Evolutionary conservation across 2,797 vertebrate genomes (phyloP), one percentile per base, ranked within the genome.

Genomic region (Macropodus opercularis): DNA sequence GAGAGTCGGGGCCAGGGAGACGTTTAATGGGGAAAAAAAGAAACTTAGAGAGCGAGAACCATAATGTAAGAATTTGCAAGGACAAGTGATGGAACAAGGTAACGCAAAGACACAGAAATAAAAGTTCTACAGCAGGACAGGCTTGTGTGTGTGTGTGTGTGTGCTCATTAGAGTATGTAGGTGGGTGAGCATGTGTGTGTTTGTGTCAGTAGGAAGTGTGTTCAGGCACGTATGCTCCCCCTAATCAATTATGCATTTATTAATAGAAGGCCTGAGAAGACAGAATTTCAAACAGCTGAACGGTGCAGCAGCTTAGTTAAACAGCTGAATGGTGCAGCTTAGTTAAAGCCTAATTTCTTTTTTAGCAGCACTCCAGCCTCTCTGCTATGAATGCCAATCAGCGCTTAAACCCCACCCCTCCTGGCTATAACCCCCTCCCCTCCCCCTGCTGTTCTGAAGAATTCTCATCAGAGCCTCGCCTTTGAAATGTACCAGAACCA

Each of bases 161-260:
- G 54, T 47, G 68, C 29, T 50, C 17, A 36, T 59, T 35, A 46
- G 39, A 62, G 55, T 41, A 32, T 31, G 51, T 49, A 38, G 46
- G 69, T 73, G 60, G 69, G 63, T 54, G 62, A 55, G 69, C 40
- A 53, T 77, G 77, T 74, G 78, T 81, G 75, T 83, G 77, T 77
- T 62, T 80, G 69, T 81, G 77, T 79, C 72, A 67, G 80, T 72
- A 57, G 49, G 63, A 84, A 80, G 79, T 75, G 86, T 86, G 83
- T 84, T 86, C 75, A 83, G 73, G 85, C 89, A 87, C 77, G 82
- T 88, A 84, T 85, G 76, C 84, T 74, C 75, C 63, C 80, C 76
- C 77, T 86, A 85, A 88, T 91, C 87, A 91, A 91, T 91, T 90
- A 90, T 91, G 89, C 82, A 90, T 90, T 89, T 87, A 90, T 91